Evolutionary conservation across 2,113 vertebrate genomes (phyloP).

Genomic region (Ibidorhyncha struthersii): DNA sequence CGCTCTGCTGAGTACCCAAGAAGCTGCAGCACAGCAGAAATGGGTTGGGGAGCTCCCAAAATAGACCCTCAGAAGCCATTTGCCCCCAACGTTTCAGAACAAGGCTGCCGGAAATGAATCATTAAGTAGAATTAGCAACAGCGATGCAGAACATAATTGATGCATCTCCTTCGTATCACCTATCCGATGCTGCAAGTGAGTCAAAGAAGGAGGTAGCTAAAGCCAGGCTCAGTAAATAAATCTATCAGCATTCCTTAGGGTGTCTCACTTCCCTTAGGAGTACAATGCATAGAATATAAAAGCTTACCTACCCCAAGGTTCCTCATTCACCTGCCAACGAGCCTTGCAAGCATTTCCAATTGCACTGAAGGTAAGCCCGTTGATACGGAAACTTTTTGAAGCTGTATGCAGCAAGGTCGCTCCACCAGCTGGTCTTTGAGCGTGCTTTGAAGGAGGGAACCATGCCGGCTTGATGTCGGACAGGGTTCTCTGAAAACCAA

Average conservation of each 20-base stretch:
- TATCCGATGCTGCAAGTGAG: not conserved
- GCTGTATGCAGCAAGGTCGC: accelerated
- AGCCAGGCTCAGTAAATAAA: not conserved
- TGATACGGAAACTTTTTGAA: not conserved
- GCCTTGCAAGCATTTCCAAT: not conserved
- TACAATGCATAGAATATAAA: not conserved
- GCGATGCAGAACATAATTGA: accelerated
- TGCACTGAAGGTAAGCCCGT: not conserved
- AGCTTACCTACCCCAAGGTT: not conserved
- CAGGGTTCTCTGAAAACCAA: accelerated
- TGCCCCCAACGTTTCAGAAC: accelerated
- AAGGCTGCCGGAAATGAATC: not conserved
- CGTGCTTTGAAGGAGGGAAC: accelerated
- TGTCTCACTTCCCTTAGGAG: slow-evolving; percentile 46
- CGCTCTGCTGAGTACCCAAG: not conserved
- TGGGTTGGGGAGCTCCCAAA: accelerated
- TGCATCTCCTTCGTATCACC: not conserved
- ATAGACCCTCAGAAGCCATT: accelerated
- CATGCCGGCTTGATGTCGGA: accelerated
- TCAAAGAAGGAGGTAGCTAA: slow-evolving; percentile 13
- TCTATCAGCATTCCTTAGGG: slow-evolving; percentile 40
- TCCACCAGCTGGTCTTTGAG: not conserved
- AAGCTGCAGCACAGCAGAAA: not conserved
- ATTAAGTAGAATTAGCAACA: not conserved
- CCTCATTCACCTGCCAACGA: not conserved